A percentile compares a stretch with the other conserved stretches of the same genome.
These are phyloP conservation scores for Streblospio benedicti DNA, from an alignment of 1,140 invertebrate genomes.

Conservation along the genomic window DNA sequence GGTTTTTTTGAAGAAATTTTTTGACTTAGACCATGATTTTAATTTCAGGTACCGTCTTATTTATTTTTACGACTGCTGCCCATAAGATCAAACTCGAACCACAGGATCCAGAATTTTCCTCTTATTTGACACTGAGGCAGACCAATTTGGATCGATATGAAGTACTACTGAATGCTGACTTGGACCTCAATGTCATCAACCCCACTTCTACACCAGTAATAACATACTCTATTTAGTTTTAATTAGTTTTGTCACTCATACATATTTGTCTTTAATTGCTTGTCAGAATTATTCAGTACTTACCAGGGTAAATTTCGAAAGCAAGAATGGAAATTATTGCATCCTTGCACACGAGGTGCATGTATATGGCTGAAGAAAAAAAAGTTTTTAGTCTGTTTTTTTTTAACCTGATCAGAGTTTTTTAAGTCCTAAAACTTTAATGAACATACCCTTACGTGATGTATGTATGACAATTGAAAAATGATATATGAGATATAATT, in stretches of 20 bases:
- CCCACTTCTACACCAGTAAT: not conserved
- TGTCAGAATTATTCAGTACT: not conserved
- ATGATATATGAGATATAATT: no score
- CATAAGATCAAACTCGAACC: not conserved
- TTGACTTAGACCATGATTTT: no score
- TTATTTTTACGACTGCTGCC: not conserved
- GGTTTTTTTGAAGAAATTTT: no score
- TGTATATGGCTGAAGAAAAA: not conserved
- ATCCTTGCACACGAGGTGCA: not conserved
- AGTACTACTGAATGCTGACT: not conserved
- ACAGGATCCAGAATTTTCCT: not conserved
- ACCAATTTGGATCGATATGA: not conserved
- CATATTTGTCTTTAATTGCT: not conserved
- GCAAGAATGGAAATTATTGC: not conserved
- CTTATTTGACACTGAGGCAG: not conserved
- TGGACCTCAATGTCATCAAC: conserved; percentile 2
- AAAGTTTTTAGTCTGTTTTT: not conserved
- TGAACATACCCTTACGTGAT: no score
- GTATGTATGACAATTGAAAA: no score
- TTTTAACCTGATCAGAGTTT: no score
- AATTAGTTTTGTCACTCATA: not conserved
- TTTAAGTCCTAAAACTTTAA: no score
- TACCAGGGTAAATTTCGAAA: not conserved
- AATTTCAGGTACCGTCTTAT: not conserved
- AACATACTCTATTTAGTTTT: not conserved